Evolutionary conservation across 2,888 invertebrate genomes (phyloP).

Genomic region (Carterocephalus palaemon): DNA sequence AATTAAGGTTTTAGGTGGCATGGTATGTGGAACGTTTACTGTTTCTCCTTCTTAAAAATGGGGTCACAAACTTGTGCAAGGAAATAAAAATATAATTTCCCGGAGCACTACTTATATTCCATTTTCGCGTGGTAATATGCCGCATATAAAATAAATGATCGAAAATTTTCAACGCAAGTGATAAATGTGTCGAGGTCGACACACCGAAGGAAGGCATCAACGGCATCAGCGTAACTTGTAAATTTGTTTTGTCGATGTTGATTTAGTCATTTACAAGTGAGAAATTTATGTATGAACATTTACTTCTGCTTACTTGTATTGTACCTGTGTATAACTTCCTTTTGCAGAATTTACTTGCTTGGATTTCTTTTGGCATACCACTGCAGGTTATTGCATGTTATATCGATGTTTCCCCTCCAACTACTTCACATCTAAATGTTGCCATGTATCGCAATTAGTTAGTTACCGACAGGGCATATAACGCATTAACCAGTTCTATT

Average conservation of each 20-base stretch:
- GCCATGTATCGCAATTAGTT: background rate
- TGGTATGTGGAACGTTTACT: conserved; percentile 10
- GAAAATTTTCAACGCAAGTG: conserved; percentile 15
- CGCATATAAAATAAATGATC: conserved; percentile 27
- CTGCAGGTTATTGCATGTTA: conserved; percentile 19
- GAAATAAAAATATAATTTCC: conserved; percentile 22
- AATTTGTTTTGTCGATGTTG: background rate
- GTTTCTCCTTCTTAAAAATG: conserved; percentile 12
- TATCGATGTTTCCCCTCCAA: conserved; percentile 10
- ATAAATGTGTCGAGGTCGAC: conserved; percentile 12
- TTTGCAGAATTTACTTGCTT: conserved; percentile 19
- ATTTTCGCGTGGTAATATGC: conserved; percentile 16
- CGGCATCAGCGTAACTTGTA: conserved; percentile 4
- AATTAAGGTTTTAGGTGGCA: conserved; percentile 14
- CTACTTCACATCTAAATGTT: conserved; percentile 12
- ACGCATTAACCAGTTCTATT: too few species aligned
- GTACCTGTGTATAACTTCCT: conserved; percentile 5
- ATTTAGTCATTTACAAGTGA: conserved; percentile 10
- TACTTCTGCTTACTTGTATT: conserved; percentile 17
- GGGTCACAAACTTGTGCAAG: conserved; percentile 21
- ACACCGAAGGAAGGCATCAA: conserved; percentile 3
- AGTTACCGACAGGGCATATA: conserved; percentile 20
- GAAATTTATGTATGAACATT: conserved; percentile 5
- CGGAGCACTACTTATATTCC: conserved; percentile 8
- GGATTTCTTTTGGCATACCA: conserved; percentile 16